Conservation (phyloP, 2,797 vertebrate species). For the Sebastes miniatus region DNA sequence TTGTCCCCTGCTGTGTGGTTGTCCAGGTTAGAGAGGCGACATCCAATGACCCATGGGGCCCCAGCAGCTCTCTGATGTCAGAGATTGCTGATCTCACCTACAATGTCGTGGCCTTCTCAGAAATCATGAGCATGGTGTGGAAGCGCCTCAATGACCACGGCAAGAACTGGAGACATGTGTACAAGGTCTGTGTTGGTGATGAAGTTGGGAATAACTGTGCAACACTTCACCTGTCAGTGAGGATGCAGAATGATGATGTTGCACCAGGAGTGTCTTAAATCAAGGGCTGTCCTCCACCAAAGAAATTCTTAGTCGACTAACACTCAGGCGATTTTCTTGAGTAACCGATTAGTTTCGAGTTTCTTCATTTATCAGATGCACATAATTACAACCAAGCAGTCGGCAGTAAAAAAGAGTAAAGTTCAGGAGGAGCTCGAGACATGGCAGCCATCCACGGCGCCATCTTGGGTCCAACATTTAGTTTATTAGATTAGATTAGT, state of each 20-base stretch:
- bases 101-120: constrained; percentile 95
- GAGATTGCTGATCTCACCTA: constrained; percentile 96
- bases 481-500: too few relatives aligned
- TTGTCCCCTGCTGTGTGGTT: not conserved
- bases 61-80: constrained; percentile 94
- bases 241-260: not conserved
- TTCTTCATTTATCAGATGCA: too few relatives aligned
- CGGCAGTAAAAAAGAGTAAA: too few relatives aligned
- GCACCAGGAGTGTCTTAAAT: not conserved
- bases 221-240: not conserved
- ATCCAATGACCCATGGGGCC: constrained; percentile 95
- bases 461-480: too few relatives aligned
- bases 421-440: too few relatives aligned
- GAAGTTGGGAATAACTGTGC: not conserved
- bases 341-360: too few relatives aligned
- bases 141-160: constrained; percentile 94
- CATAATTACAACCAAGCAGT: too few relatives aligned
- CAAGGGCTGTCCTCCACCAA: too few relatives aligned
- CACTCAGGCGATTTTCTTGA: too few relatives aligned
- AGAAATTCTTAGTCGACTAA: too few relatives aligned
- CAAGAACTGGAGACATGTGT: constrained; percentile 96
- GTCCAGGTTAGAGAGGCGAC: constrained; percentile 89
- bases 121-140: constrained; percentile 99
- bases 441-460: too few relatives aligned
- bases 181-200: constrained; percentile 83